Percentiles rank a stretch among this genome's conserved stretches.
These are phyloP conservation scores for Chiloscyllium plagiosum DNA, from an alignment of 2,113 vertebrate species.

Conservation along the genomic window DNA sequence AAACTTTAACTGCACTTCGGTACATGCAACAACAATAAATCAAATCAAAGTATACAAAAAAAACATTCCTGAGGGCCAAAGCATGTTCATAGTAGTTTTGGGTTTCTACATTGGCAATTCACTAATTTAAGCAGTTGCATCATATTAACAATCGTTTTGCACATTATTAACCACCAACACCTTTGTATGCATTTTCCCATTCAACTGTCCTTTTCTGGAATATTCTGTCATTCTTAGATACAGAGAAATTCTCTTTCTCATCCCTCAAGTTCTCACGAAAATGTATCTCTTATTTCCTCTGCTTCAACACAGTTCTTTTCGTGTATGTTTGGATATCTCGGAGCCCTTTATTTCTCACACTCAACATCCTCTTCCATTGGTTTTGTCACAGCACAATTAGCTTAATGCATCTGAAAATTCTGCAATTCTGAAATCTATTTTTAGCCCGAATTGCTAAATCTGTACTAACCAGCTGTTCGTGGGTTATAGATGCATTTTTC, in stretches of 20 bases:
- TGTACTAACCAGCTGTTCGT: neutral
- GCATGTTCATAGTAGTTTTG: neutral
- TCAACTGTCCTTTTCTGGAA: neutral
- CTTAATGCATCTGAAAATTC: too few relatives aligned
- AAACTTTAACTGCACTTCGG: too few relatives aligned
- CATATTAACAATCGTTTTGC: neutral
- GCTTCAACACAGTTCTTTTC: neutral
- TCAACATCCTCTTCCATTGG: too few relatives aligned
- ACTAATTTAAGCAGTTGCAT: neutral
- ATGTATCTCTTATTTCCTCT: neutral
- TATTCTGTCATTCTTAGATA: neutral
- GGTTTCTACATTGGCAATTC: neutral
- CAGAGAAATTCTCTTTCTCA: neutral
- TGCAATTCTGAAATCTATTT: neutral
- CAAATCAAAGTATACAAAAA: too few relatives aligned
- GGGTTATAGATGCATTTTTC: neutral
- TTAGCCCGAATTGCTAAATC: neutral
- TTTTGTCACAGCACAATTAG: too few relatives aligned
- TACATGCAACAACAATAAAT: too few relatives aligned
- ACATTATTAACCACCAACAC: neutral
- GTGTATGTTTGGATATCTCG: neutral
- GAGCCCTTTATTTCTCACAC: too few relatives aligned
- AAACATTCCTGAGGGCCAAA: neutral
- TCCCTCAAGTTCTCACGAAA: neutral
- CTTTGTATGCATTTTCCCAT: neutral